Conservation (phyloP, 2,113 vertebrate species). For the Apteryx mantelli region DNA sequence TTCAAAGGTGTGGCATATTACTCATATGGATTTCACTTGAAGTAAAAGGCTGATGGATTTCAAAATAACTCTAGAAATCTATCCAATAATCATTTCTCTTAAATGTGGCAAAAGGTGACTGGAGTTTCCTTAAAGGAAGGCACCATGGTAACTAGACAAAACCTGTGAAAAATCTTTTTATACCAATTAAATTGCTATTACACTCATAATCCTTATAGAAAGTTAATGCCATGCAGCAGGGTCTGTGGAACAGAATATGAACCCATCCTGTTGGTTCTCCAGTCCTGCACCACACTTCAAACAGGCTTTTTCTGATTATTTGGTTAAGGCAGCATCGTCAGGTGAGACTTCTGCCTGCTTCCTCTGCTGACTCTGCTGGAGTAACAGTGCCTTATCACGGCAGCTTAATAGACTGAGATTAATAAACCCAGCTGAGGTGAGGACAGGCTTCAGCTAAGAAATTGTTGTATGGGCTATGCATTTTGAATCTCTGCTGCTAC, state of each 20-base stretch:
- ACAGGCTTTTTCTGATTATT: background rate
- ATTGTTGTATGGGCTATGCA: accelerated
- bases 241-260: background rate
- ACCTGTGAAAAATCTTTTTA: background rate
- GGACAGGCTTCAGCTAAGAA: background rate
- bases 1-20: accelerated
- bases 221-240: accelerated
- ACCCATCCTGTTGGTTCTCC: accelerated
- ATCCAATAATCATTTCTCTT: background rate
- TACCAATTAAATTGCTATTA: background rate
- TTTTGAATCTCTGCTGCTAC: background rate
- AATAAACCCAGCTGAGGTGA: accelerated
- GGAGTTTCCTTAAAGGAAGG: background rate
- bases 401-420: background rate
- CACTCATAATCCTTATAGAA: background rate
- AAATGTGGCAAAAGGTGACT: accelerated
- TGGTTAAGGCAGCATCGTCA: background rate
- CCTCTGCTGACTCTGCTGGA: background rate
- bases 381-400: background rate
- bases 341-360: accelerated
- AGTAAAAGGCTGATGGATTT: background rate
- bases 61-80: background rate
- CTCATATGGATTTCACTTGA: background rate
- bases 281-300: background rate
- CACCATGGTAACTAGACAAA: background rate